phyloP scores from a whole-genome alignment of 2,888 invertebrate species.

The Euplagia quadripunctaria region DNA sequence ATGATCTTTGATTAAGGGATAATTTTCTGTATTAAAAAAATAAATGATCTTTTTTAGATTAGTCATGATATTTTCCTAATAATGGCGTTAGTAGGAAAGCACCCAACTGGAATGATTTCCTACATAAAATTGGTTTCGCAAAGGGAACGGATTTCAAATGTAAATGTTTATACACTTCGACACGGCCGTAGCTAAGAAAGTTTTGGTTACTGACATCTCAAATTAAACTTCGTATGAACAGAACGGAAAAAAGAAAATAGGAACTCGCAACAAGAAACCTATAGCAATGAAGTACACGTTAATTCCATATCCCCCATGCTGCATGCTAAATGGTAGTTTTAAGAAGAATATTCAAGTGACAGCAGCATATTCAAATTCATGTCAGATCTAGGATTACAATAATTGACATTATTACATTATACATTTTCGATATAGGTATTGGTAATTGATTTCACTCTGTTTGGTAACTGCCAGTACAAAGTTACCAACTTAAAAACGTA shows the following conservation, averaged over 20 bases:
- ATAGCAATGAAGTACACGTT: slow-evolving; percentile 11
- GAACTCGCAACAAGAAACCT: neutral
- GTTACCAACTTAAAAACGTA: slow-evolving; percentile 47
- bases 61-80: neutral
- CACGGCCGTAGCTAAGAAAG: neutral
- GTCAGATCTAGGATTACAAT: slow-evolving; percentile 28
- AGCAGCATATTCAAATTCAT: neutral
- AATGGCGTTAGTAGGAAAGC: too few relatives aligned
- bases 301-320: neutral
- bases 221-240: neutral
- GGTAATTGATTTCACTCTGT: slow-evolving; percentile 42
- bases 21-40: neutral
- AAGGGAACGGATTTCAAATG: neutral
- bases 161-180: neutral
- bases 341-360: neutral
- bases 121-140: neutral
- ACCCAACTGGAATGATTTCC: too few relatives aligned
- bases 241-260: neutral
- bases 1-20: neutral
- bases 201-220: neutral
- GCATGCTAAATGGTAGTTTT: neutral
- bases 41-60: neutral
- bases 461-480: slow-evolving; percentile 48
- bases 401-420: slow-evolving; percentile 46
- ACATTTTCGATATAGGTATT: slow-evolving; percentile 28